Percentiles rank a stretch among this genome's conserved stretches.
These are phyloP conservation scores for Montipora capricornis DNA, from an alignment of 64 coral and sea anemone species.

Conservation along the genomic window DNA sequence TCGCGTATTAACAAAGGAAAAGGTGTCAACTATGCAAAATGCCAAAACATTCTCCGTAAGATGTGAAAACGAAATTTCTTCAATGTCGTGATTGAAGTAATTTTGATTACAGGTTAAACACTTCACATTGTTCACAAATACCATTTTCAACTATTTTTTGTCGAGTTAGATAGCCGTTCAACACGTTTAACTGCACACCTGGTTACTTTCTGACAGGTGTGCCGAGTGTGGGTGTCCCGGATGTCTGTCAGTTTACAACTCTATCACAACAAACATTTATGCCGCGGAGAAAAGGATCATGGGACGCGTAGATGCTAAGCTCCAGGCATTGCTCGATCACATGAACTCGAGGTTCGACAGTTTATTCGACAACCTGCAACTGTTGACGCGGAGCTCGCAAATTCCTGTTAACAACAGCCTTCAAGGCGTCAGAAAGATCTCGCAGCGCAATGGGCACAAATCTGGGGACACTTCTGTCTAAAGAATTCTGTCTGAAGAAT, in stretches of 20 bases:
- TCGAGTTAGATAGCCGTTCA: no score
- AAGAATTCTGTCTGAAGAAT: not conserved
- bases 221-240: conserved; percentile 92
- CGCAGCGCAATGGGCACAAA: conserved; percentile 20
- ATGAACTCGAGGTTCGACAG: conserved; percentile 86
- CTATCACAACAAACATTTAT: conserved; percentile 95
- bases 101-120: no score
- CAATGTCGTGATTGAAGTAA: no score
- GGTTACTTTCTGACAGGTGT: conserved; percentile 57
- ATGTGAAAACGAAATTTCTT: no score
- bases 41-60: no score
- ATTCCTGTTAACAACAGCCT: conserved; percentile 3
- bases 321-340: conserved; percentile 75
- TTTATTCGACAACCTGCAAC: conserved; percentile 61
- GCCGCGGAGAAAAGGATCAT: conserved; percentile 94
- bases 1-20: no score
- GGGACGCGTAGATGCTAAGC: conserved; percentile 85
- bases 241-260: conserved; percentile 93
- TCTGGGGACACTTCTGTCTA: conserved; percentile 18
- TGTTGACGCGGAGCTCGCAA: not conserved
- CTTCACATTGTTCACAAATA: no score
- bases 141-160: no score
- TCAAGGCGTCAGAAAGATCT: conserved; percentile 13
- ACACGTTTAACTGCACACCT: not conserved
- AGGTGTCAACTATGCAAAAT: no score